A percentile compares a stretch with the other conserved stretches of the same genome.
Evolutionary conservation across 2,113 vertebrate genomes (phyloP).

Genomic region (Xiphophorus couchianus): DNA sequence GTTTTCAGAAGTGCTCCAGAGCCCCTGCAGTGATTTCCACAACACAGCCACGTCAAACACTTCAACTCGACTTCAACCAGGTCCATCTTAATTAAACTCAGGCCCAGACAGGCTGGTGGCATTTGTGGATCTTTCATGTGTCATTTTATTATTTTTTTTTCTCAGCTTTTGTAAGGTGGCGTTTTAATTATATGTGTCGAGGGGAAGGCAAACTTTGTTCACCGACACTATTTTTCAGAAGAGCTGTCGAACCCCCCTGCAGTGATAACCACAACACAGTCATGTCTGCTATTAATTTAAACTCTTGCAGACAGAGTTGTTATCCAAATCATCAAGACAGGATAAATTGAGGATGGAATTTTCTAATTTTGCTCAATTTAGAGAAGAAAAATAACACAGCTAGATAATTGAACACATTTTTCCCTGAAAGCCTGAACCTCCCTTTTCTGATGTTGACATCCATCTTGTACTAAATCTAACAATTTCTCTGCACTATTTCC

Average conservation of each 20-base stretch:
- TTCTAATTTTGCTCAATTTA: no score
- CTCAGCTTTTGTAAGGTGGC: background rate
- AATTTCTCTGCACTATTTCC: background rate
- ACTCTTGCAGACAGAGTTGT: background rate
- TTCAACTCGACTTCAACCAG: background rate
- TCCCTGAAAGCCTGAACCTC: background rate
- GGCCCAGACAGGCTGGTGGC: slow-evolving; percentile 3
- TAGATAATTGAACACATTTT: no score
- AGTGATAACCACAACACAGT: background rate
- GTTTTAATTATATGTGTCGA: background rate
- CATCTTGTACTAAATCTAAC: background rate
- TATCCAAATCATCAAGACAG: background rate
- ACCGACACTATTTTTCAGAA: background rate
- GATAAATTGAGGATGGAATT: background rate
- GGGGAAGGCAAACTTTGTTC: background rate
- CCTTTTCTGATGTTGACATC: background rate
- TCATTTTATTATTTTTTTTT: background rate
- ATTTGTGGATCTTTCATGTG: background rate
- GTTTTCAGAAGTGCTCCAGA: background rate
- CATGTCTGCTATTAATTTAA: background rate
- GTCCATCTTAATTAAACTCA: background rate
- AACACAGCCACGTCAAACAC: slow-evolving; percentile 5
- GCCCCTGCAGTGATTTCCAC: slow-evolving; percentile 3
- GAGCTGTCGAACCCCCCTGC: background rate
- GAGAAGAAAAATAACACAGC: no score